Evolutionary conservation across 2,113 vertebrate genomes (phyloP), one percentile per base, ranked within the genome.

Genomic region (Pycnonotus jocosus): DNA sequence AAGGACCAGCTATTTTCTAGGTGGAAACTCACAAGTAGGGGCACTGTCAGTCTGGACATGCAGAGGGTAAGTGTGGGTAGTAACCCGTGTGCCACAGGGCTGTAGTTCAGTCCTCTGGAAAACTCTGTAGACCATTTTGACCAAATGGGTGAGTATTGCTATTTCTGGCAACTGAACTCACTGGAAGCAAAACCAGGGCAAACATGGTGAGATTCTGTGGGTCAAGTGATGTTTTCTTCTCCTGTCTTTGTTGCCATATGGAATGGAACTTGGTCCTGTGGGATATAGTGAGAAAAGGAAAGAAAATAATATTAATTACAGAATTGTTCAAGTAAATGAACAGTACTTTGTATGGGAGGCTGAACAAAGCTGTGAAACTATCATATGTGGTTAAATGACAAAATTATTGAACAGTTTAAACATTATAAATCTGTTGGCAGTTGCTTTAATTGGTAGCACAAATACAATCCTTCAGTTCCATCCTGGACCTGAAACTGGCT

Each of bases 61-160:
- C 21, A 73, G 37, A 61, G 58, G 23, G 37, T 81, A n/a, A 73
- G 60, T 70, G 27, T 72, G 54, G 51, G 33, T 42, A 38, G 51
- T 70, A 51, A 30, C 21, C 20, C 4, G 0, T 31, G 40, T 65
- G 65, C 58, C 10, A 24, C 0, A 1, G 27, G 54, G 61, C 8
- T 70, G 37, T 37, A 44, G 31, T 35, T 42, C 8, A 45, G 45
- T 53, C 35, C 64, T 69, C 54, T 65, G 69, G 50, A 78, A 73
- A 84, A 38, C 61, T 40, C 27, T 9, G 16, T 23, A 48, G 54
- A 25, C 16, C 9, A 12, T 73, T 84, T 37, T 85, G 42, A 45
- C 27, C 42, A 58, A 66, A 31, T 68, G 66, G 44, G 27, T 25
- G 23, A 79, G 15, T 66, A 15, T 45, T 71, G 25, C 72, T 79